These are phyloP conservation scores for Panzeria rudis DNA, from an alignment of 2,888 invertebrate genomes.

Conservation along the genomic window DNA sequence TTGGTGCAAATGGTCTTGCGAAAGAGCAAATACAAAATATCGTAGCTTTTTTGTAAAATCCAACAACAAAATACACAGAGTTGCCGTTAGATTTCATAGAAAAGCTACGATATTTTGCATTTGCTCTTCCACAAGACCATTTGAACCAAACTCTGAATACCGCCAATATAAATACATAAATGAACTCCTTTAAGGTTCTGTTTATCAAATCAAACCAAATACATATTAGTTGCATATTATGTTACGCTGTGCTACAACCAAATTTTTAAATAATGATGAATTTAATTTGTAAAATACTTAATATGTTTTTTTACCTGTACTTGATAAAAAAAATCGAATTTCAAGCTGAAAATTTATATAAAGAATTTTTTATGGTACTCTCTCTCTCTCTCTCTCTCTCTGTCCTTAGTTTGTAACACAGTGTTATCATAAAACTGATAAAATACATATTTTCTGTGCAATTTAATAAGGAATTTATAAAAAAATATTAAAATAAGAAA, in stretches of 20 bases:
- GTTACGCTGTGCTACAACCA: constrained; percentile 19
- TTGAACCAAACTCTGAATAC: too few relatives aligned
- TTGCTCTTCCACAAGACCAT: too few relatives aligned
- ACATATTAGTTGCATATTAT: background rate
- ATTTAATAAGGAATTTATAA: constrained; percentile 70
- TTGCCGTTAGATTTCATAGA: too few relatives aligned
- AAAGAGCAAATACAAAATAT: too few relatives aligned
- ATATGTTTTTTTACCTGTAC: too few relatives aligned
- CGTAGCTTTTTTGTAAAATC: too few relatives aligned
- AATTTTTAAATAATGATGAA: too few relatives aligned
- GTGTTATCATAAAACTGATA: constrained; percentile 5
- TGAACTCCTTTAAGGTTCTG: constrained; percentile 30
- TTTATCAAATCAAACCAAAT: constrained; percentile 7
- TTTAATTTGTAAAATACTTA: too few relatives aligned
- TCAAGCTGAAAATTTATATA: background rate
- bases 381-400: background rate
- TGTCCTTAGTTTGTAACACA: constrained; percentile 2
- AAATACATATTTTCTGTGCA: constrained; percentile 52
- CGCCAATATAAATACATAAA: background rate
- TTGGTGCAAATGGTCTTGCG: too few relatives aligned
- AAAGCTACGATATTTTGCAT: too few relatives aligned
- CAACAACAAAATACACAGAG: too few relatives aligned
- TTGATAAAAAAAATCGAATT: too few relatives aligned
- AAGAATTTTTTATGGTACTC: background rate
- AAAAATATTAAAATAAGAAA: constrained; percentile 12